Evolutionary conservation across 1,140 invertebrate genomes (phyloP), one percentile per base, ranked within the genome.

Genomic region (Drosophila pachea): DNA sequence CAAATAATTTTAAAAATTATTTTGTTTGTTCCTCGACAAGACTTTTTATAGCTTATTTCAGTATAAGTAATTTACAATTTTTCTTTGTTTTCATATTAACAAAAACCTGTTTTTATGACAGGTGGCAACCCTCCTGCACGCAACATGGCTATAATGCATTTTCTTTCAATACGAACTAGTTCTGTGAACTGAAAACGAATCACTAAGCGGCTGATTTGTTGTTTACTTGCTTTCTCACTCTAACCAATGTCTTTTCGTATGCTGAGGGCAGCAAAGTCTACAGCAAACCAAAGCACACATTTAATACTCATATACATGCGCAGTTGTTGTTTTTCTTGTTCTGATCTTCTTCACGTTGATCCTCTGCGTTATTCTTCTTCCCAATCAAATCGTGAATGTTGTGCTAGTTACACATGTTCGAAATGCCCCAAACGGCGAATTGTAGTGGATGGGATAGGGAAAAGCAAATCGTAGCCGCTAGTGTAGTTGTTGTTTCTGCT

Each of bases 71-170:
- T 9, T 12, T 12, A 7, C 12, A 52, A 35, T 7, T 14, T 9
- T 22, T 22, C 22, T 3, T 9, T 3, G 9, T 35, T 35, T 14
- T 36, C 3, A 9, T 22, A 29, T 47, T 4, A 40, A 59, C n/a
- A 5, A 54, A 35, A 56, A 45, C 33, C 8, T 31, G 31, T 55
- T 31, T 64, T 59, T 55, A 31, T 47, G 29, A n/a, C 4, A 59
- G 33, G 68, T 70, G 62, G 68, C 68, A 70, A 66, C 67, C 5
- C 61, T 52, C 11, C 9, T 48, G 33, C 50, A 35, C 48, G 33
- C 54, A 70, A 47, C 52, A 70, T 65, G 65, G 68, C 52, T 45
- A 58, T 48, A 70, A 66, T 70, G 68, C 68, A 70, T 65, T 53
- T 70, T 58, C 16, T 58, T 48, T 16, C 12, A 53, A 12, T 52